A percentile compares a stretch with the other conserved stretches of the same genome.
These are phyloP conservation scores for Laticauda laticaudata DNA, from an alignment of 2,113 vertebrate species.

Conservation along the genomic window DNA sequence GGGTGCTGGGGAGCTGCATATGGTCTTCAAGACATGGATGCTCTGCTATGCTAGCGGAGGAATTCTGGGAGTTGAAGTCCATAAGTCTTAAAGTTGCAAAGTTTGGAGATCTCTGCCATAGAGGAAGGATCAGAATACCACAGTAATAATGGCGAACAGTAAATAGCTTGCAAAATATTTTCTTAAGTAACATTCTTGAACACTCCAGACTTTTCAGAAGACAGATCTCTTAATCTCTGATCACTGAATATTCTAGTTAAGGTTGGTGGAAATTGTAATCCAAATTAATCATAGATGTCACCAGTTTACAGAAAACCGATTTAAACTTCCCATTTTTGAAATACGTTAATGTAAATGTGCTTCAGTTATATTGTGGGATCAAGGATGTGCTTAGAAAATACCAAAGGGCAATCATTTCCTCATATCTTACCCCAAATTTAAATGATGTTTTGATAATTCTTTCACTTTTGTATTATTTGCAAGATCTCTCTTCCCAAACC, in stretches of 20 bases:
- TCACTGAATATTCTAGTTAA: not conserved
- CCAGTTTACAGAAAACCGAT: not conserved
- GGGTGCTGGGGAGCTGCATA: not conserved
- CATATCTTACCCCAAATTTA: not conserved
- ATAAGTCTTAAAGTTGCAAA: too few relatives aligned
- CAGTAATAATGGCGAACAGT: not conserved
- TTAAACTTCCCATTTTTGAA: not conserved
- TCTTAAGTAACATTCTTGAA: not conserved
- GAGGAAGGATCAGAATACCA: not conserved
- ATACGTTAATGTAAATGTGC: not conserved
- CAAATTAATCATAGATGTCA: not conserved
- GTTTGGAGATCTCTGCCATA: not conserved
- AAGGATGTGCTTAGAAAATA: not conserved
- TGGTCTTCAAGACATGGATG: not conserved
- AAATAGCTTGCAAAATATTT: not conserved
- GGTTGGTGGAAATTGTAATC: not conserved
- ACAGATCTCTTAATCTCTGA: not conserved
- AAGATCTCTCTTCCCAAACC: not conserved
- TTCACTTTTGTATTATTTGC: conserved; percentile 10
- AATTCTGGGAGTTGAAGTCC: too few relatives aligned
- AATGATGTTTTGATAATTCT: not conserved
- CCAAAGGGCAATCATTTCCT: not conserved
- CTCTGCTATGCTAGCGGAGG: not conserved
- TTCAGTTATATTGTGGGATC: not conserved
- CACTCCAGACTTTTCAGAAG: not conserved